These are phyloP conservation scores for Scolopax rusticola DNA, from an alignment of 2,797 vertebrate species.

Conservation along the genomic window DNA sequence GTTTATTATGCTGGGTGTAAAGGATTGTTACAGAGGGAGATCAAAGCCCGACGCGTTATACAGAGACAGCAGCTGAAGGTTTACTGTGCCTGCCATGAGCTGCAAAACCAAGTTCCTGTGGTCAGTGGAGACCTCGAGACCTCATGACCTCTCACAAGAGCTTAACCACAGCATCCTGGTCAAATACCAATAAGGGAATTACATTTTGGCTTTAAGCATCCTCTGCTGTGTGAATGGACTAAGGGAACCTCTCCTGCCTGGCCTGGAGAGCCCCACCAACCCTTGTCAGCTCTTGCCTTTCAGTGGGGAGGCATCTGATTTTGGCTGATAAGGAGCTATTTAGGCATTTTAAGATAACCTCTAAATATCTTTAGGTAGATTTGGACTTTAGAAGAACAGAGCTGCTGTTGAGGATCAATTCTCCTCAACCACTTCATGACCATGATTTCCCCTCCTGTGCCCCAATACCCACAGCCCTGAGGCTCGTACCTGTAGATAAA, in stretches of 20 bases:
- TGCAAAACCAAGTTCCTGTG: slow-evolving; percentile 47
- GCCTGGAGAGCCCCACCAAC: fast-evolving
- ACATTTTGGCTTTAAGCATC: not conserved
- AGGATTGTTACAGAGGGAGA: not conserved
- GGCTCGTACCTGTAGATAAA: not conserved
- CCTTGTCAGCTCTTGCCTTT: not conserved
- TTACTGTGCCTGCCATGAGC: not conserved
- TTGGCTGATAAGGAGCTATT: not conserved
- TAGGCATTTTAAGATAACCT: not conserved
- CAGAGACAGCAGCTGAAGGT: not conserved
- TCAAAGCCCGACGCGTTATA: not conserved
- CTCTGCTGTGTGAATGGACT: not conserved
- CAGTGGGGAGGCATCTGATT: not conserved
- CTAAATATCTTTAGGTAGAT: not conserved
- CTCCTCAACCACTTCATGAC: fast-evolving
- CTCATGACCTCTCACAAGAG: slow-evolving; percentile 26
- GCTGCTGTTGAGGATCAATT: not conserved
- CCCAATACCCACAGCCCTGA: fast-evolving
- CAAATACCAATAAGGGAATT: not conserved
- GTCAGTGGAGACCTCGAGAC: slow-evolving; percentile 30
- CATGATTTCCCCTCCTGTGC: not conserved
- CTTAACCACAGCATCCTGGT: slow-evolving; percentile 39
- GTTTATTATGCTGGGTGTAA: not conserved
- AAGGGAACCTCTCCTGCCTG: not conserved
- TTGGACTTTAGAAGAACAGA: not conserved